Percentiles rank a stretch among this genome's conserved stretches.
Evolutionary conservation across 2,797 vertebrate genomes (phyloP).

Genomic region (Fistularia commersonii): DNA sequence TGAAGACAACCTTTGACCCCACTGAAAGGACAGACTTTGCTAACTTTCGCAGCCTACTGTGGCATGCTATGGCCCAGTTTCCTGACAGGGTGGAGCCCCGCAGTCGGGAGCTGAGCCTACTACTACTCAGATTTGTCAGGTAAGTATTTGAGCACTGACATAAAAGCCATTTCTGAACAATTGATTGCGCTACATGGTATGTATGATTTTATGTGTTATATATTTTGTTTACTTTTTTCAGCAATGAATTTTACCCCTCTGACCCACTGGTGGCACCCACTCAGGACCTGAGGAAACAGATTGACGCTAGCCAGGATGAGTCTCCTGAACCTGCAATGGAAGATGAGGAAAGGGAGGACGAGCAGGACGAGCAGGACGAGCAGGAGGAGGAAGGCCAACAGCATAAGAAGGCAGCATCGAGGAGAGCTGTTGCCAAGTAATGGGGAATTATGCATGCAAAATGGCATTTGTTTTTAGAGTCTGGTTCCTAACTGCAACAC

Average conservation of each 20-base stretch:
- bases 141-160: conserved; percentile 32
- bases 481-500: no score
- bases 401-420: conserved; percentile 72
- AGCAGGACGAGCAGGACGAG: conserved; percentile 33
- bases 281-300: conserved; percentile 83
- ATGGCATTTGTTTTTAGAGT: no score
- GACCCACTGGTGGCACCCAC: conserved; percentile 89
- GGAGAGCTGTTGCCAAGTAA: conserved; percentile 73
- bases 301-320: conserved; percentile 43
- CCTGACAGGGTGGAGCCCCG: conserved; percentile 89
- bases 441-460: no score
- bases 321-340: conserved; percentile 53
- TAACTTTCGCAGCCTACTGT: conserved; percentile 91
- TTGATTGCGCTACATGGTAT: no score
- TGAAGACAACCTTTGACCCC: conserved; percentile 66
- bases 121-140: conserved; percentile 92
- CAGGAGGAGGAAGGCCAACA: conserved; percentile 70
- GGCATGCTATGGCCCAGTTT: conserved; percentile 86
- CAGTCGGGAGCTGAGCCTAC: conserved; percentile 88
- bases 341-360: conserved; percentile 55
- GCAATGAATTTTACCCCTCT: conserved; percentile 90
- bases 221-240: conserved; percentile 35
- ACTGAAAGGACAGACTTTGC: conserved; percentile 85
- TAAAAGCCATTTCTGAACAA: no score
- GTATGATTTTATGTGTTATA: no score